Evolutionary conservation across 2,113 vertebrate genomes (phyloP), one percentile per base, ranked within the genome.

Genomic region (Ornithorhynchus anatinus): DNA sequence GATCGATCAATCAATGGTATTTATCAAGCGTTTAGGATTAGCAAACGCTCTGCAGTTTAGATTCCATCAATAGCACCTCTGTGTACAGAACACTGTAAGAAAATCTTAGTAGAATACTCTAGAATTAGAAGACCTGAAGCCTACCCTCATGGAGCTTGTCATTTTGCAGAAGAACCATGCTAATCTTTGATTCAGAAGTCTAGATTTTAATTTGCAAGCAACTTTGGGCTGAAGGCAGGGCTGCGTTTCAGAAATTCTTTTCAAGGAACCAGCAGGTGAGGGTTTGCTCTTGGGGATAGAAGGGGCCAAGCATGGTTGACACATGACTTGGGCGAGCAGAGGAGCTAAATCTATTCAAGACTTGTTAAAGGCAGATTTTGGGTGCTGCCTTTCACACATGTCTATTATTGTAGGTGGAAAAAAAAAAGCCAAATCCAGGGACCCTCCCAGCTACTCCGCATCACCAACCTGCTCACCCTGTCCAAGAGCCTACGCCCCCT

Each of bases 151-250:
- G n/a, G n/a, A n/a, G n/a, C n/a, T n/a, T n/a, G n/a, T n/a, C n/a
- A n/a, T n/a, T n/a, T n/a, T n/a, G n/a, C n/a, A n/a, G n/a, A n/a
- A n/a, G n/a, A n/a, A n/a, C n/a, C n/a, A n/a, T n/a, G n/a, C n/a
- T n/a, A n/a, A n/a, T 66, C 60, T 70, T 67, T 17, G 75, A 32
- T 68, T 73, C n/a, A 60, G n/a, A 13, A 57, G 19, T 20, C 60
- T 50, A 66, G 72, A 69, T 17, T 40, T 59, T 35, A 65, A 60
- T 20, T 60, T 70, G 37, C 56, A 50, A 71, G 35, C 22, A 61
- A 20, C n/a, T 62, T 59, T 39, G 71, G 39, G 32, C 67, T 65
- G 59, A 80, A 68, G 61, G 54, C 22, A 61, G 10, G 45, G 65
- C 8, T 68, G 31, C 20, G 32, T 70, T 78, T 68, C n/a, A 69